Base-by-base conservation (phyloP, 30 jellyfish, hydroid and myxozoan species). In the Aurelia aurita region DNA sequence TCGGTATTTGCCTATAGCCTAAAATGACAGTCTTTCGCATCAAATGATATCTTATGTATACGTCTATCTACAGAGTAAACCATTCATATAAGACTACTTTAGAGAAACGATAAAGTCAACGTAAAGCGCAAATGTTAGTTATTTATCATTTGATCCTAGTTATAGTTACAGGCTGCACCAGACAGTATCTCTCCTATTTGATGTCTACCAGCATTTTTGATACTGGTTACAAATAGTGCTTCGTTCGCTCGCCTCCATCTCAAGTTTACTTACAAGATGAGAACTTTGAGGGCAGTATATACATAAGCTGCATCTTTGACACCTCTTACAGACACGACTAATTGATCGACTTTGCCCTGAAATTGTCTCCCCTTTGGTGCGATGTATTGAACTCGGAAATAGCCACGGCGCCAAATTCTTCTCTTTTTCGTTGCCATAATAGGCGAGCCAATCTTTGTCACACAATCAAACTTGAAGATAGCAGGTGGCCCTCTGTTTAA, bases 401-500 rank as follows among this genome's bases (percentile, higher is more conserved):
- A 87, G 1, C 86, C 88, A 12, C 96, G 71, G 26, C 96, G 86
- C 82, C 86, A 70, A 49, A 87, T 75, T 35, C 88, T 68, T 59
- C 96, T 43, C 78, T 70, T 67, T 46, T 77, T 69, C 58, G 55
- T 34, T 27, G 85, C 74, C 47, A 87, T 58, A 2, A 87, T 21
- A 16, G 90, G 87, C 29, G 88, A 60, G 80, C 96, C 96, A 22
- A 63, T 19, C 65, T 69, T 87, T 14, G 90, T 72, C 21, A 72
- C 68, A 55, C 89, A 77, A 67, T 69, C 89, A 55, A 87, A 77
- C 84, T 51, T 76, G 83, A 87, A 76, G 29, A 84, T 58, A 5
- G 88, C 78, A n/a, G 90, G 78, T 25, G 78, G 88, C 13, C 96
- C 96, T 16, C 89, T 70, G 72, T 87, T 87, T 22, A 87, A 74